Conservation (phyloP, 1,140 invertebrate genomes). For the Meloidogyne chitwoodi region DNA sequence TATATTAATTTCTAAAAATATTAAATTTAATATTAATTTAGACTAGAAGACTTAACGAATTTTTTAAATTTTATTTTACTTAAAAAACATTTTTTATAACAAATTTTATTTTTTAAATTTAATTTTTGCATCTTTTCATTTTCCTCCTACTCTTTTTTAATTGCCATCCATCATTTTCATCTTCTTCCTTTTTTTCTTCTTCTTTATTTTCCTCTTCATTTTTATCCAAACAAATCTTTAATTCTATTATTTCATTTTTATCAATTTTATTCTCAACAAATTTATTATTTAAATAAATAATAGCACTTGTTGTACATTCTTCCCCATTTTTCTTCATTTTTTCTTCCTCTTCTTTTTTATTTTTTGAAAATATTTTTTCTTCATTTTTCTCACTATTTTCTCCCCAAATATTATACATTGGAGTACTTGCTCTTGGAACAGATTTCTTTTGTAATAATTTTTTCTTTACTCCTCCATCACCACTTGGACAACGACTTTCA, state of each 20-base stretch:
- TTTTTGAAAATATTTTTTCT: too few species aligned
- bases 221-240: background rate
- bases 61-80: too few species aligned
- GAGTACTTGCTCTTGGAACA: background rate
- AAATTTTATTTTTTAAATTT: too few species aligned
- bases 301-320: constrained; percentile 40
- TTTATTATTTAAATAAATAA: constrained; percentile 69
- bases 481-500: background rate
- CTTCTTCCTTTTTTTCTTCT: constrained; percentile 71
- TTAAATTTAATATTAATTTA: too few species aligned
- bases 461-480: constrained; percentile 15
- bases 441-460: constrained; percentile 13
- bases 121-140: background rate
- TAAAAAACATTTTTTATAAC: background rate
- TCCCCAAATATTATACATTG: background rate
- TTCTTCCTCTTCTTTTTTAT: constrained; percentile 2
- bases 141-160: constrained; percentile 11
- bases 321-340: background rate
- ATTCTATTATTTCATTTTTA: background rate
- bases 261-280: background rate
- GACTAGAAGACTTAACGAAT: too few species aligned
- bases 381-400: background rate
- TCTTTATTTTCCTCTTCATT: background rate
- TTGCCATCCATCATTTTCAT: constrained; percentile 16
- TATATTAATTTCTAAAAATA: background rate